A percentile compares a stretch with the other conserved stretches of the same genome.
Conservation (phyloP, 2,888 invertebrate genomes). For the Plemyria rubiginata region DNA sequence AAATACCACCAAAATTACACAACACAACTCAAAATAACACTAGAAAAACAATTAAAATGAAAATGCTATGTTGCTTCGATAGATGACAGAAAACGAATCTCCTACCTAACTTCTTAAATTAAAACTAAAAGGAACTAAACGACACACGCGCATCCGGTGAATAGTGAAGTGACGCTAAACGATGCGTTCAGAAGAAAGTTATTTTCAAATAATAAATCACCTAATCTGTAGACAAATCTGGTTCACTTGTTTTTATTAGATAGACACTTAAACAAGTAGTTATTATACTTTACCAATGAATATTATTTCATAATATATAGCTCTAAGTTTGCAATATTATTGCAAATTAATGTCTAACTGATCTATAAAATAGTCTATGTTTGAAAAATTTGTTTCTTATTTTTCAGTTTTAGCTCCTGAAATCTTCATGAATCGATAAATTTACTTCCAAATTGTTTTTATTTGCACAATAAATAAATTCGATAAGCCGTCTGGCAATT, state of each 20-base stretch:
- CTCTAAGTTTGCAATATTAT: too few species aligned
- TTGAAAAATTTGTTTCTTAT: slow-evolving; percentile 22
- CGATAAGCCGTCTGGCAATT: slow-evolving; percentile 37
- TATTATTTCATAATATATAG: too few species aligned
- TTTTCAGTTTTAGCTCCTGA: background rate
- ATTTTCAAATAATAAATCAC: slow-evolving; percentile 57
- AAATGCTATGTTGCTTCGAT: too few species aligned
- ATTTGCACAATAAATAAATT: slow-evolving; percentile 20
- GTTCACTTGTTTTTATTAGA: slow-evolving; percentile 10
- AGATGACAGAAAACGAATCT: too few species aligned
- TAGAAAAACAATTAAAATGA: too few species aligned
- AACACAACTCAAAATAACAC: too few species aligned
- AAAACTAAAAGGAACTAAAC: slow-evolving; percentile 18
- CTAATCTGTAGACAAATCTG: slow-evolving; percentile 38
- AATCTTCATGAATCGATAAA: background rate
- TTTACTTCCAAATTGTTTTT: slow-evolving; percentile 2
- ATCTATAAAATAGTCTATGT: too few species aligned
- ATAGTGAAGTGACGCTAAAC: slow-evolving; percentile 55
- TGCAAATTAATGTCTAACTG: too few species aligned
- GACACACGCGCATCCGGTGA: slow-evolving; percentile 54
- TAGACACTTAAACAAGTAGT: too few species aligned
- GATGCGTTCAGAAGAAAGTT: slow-evolving; percentile 61
- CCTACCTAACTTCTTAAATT: too few species aligned
- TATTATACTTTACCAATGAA: too few species aligned
- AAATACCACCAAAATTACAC: too few species aligned